Conservation (phyloP, 2,797 vertebrate genomes). For the Carapus acus region DNA sequence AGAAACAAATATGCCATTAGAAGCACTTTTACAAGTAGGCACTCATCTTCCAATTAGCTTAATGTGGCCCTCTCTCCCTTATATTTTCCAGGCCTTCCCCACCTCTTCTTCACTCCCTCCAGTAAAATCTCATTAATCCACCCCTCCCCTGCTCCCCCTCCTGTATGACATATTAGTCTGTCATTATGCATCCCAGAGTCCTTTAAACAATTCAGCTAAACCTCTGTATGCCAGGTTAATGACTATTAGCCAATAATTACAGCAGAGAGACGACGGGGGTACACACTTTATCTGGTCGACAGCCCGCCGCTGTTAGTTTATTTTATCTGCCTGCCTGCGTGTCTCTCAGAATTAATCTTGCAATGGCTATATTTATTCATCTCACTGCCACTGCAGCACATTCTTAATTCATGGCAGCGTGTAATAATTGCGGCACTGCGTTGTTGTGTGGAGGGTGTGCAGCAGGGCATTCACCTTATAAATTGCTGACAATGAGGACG, state of each 20-base stretch:
- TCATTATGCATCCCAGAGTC: conserved; percentile 98
- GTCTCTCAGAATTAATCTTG: conserved; percentile 71
- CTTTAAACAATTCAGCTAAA: conserved; percentile 99
- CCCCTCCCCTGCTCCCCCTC: conserved; percentile 88
- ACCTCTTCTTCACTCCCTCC: conserved; percentile 81
- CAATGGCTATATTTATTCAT: conserved; percentile 68
- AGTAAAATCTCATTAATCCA: conserved; percentile 97
- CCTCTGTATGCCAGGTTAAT: conserved; percentile 99
- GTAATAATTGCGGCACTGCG: conserved; percentile 33
- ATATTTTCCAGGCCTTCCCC: conserved; percentile 87
- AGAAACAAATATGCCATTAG: conserved; percentile 98
- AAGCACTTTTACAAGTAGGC: conserved; percentile 99
- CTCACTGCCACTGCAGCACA: conserved; percentile 48
- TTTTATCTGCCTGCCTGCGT: conserved; percentile 68
- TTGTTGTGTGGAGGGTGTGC: conserved; percentile 48
- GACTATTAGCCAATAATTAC: conserved; percentile 99
- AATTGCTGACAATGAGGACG: conserved; percentile 79
- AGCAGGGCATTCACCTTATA: conserved; percentile 52
- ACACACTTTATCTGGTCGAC: conserved; percentile 91
- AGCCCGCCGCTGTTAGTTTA: conserved; percentile 83
- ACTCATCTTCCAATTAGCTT: conserved; percentile 99
- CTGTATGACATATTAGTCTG: conserved; percentile 99
- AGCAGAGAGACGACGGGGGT: conserved; percentile 86
- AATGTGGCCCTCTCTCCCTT: conserved; percentile 96
- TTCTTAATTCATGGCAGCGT: conserved; percentile 53